These are phyloP conservation scores for Centropus unirufus DNA, from an alignment of 2,113 vertebrate species.

Conservation along the genomic window DNA sequence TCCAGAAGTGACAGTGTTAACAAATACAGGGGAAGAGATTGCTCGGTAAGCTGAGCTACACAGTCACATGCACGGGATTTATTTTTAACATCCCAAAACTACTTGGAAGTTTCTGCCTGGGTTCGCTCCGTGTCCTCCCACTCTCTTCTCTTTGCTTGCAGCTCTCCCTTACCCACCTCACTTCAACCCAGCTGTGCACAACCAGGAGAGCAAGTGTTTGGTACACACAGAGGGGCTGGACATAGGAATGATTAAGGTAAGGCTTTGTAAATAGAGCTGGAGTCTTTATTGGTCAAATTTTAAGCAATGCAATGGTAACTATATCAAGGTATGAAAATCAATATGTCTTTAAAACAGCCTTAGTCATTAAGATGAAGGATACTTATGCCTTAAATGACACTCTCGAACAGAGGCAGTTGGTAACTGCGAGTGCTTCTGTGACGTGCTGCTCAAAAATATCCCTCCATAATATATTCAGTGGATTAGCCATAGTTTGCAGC, in stretches of 20 bases:
- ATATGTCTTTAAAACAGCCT: background rate
- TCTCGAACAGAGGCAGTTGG: constrained; percentile 4
- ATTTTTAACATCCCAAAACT: constrained; percentile 81
- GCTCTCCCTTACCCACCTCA: background rate
- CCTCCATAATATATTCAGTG: background rate
- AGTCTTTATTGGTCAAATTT: background rate
- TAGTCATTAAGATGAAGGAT: background rate
- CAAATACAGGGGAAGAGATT: constrained; percentile 54
- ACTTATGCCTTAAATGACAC: constrained; percentile 3
- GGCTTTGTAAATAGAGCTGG: constrained; percentile 9
- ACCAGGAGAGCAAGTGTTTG: constrained; percentile 7
- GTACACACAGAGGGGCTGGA: constrained; percentile 9
- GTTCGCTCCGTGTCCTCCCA: constrained; percentile 52
- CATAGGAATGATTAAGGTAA: constrained; percentile 69
- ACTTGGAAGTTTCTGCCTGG: constrained; percentile 71
- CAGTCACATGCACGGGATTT: constrained; percentile 77
- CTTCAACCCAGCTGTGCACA: constrained; percentile 1
- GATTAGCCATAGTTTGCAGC: background rate
- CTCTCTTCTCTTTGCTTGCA: constrained; percentile 30
- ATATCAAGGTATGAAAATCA: background rate
- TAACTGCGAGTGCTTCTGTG: background rate
- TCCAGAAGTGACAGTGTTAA: constrained; percentile 56
- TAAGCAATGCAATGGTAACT: background rate
- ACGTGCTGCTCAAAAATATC: background rate
- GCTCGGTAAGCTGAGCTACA: constrained; percentile 74